Evolutionary conservation across 2,113 vertebrate species (phyloP), one percentile per base, ranked within the genome.

Genomic region (Aphyosemion australe): DNA sequence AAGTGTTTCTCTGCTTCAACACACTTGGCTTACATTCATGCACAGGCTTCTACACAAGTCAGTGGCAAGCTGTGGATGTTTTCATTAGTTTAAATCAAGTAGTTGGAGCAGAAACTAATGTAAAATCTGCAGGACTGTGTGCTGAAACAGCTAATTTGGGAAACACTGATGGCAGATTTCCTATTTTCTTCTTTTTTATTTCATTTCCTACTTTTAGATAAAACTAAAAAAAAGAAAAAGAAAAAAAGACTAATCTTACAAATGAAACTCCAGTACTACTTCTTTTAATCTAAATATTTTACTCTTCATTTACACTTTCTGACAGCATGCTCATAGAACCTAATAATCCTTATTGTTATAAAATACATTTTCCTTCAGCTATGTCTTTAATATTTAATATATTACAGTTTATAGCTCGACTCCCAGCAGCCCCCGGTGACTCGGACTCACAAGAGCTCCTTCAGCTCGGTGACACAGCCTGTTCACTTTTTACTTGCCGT

Each of bases 271-370:
- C 13, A 46, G 26, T 42, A 37, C 42, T 31, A 3, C 14, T 2
- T 62, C 58, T 51, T n/a, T 13, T 31, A n/a, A 64, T 7, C 57
- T 83, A 47, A 72, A 80, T 76, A 21, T 81, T 76, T 79, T 49
- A 81, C 73, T 19, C 19, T 53, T 76, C 60, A 71, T 49, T 71
- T 71, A 61, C 57, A 71, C 43, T 51, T 64, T 62, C 43, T 48
- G 31, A 70, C 16, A 66, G 50, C 55, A 42, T 18, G 41, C 16
- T 31, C 26, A 26, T 26, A 26, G 26, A 5, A 26, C 26, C 5
- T 26, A 26, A 26, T 26, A 26, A 26, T 26, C 26, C 3, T 26
- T 26, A 4, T 26, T 26, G 26, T 26, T 26, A 26, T 26, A 26
- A 26, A 26, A 26, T 5, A 26, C 26, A 26, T 26, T 26, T 26